These are phyloP conservation scores for Nemotelus nigrinus DNA, from an alignment of 2,888 invertebrate genomes.

Conservation along the genomic window DNA sequence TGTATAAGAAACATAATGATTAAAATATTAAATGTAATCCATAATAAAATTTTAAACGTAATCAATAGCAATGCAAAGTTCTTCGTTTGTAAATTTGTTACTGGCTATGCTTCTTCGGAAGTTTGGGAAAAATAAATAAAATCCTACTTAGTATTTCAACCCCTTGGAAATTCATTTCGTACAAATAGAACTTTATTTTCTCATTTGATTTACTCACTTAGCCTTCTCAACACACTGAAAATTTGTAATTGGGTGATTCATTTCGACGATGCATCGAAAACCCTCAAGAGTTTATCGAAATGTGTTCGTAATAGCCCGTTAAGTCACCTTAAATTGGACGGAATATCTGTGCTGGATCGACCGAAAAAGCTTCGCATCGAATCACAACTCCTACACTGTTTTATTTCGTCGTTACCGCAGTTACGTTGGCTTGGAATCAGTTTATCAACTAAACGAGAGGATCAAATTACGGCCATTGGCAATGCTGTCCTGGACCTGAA, in stretches of 20 bases:
- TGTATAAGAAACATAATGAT: no score
- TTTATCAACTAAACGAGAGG: slow-evolving; percentile 57
- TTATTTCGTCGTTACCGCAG: slow-evolving; percentile 56
- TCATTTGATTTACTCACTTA: slow-evolving; percentile 45
- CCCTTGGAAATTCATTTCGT: not conserved
- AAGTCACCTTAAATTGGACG: slow-evolving; percentile 59
- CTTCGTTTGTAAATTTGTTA: no score
- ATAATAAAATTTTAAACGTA: no score
- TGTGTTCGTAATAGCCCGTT: slow-evolving; percentile 57
- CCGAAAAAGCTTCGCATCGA: slow-evolving; percentile 56
- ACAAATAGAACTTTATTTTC: not conserved
- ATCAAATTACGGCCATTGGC: slow-evolving; percentile 57
- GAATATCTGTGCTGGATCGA: slow-evolving; percentile 57
- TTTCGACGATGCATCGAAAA: slow-evolving; percentile 57
- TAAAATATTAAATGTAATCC: no score
- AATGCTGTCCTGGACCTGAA: slow-evolving; percentile 58
- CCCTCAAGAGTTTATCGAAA: slow-evolving; percentile 57
- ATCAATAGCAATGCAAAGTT: no score
- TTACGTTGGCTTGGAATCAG: slow-evolving; percentile 59
- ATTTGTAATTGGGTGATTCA: slow-evolving; percentile 59
- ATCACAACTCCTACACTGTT: slow-evolving; percentile 56
- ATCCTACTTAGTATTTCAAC: not conserved
- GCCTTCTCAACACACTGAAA: slow-evolving; percentile 57
- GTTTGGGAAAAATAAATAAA: not conserved
- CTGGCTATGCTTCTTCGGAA: no score